Conservation (phyloP, 2,888 invertebrate species). For the Parnassius apollo region DNA sequence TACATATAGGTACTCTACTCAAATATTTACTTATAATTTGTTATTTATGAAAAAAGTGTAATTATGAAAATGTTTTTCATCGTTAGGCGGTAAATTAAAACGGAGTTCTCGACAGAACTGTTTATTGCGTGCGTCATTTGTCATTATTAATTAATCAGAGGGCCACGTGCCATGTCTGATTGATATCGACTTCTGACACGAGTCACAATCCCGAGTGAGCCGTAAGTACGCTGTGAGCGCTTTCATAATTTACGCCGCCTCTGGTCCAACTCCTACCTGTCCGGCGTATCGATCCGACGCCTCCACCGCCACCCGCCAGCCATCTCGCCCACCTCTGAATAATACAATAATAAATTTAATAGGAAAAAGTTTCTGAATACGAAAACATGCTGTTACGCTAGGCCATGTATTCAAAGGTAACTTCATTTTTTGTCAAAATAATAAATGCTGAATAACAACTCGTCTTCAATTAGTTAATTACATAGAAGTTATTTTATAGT, state of each 20-base stretch:
- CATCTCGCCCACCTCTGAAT: constrained; percentile 21
- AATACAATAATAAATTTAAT: constrained; percentile 26
- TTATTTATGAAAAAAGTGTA: too few species aligned
- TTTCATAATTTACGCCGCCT: constrained; percentile 63
- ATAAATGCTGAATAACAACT: not conserved
- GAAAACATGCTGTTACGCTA: constrained; percentile 6
- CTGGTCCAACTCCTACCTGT: constrained; percentile 24
- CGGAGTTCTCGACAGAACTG: not conserved
- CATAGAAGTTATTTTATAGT: constrained; percentile 2
- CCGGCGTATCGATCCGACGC: constrained; percentile 25
- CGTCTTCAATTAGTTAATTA: not conserved
- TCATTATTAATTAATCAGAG: constrained; percentile 21
- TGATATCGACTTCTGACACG: constrained; percentile 59
- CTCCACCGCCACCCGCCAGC: constrained; percentile 11
- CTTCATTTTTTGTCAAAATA: constrained; percentile 10
- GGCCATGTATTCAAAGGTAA: constrained; percentile 2
- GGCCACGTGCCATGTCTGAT: constrained; percentile 38
- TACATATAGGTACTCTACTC: too few species aligned
- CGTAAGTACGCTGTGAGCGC: constrained; percentile 41
- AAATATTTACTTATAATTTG: too few species aligned
- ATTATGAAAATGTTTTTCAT: too few species aligned
- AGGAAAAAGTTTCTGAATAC: constrained; percentile 17
- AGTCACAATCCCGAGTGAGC: constrained; percentile 35
- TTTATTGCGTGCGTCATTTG: constrained; percentile 15
- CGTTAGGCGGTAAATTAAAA: constrained; percentile 4